A percentile compares a stretch with the other conserved stretches of the same genome.
Conservation (phyloP, 2,113 vertebrate species). For the Urocitellus parryii region DNA sequence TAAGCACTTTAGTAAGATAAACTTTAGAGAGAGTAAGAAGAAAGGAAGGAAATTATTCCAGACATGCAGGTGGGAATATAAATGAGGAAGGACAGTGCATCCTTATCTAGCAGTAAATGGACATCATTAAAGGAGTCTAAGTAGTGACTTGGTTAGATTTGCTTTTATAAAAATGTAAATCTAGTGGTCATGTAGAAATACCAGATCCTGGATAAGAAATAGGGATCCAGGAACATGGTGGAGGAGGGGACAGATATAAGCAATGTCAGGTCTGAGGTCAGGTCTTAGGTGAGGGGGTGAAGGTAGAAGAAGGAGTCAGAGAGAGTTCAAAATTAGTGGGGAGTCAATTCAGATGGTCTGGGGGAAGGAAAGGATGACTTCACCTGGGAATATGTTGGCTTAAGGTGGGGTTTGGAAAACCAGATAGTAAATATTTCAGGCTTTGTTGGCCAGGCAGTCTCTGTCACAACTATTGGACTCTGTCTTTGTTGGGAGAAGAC, state of each 20-base stretch:
- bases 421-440: background rate
- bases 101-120: background rate
- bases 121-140: background rate
- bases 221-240: background rate
- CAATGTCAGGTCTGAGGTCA: background rate
- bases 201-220: background rate
- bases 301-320: background rate
- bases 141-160: background rate
- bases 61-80: background rate
- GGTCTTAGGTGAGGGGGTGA: background rate
- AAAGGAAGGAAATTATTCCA: background rate
- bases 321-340: background rate
- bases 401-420: background rate
- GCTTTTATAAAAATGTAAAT: conserved; percentile 1
- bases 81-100: background rate
- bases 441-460: background rate
- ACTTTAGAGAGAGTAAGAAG: background rate
- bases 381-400: background rate
- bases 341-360: background rate
- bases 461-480: background rate
- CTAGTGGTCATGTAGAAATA: background rate
- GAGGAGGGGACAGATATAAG: background rate
- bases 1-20: background rate
- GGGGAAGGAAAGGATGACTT: background rate
- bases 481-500: background rate